These are phyloP conservation scores for Mythimna albipuncta DNA, from an alignment of 2,888 invertebrate species.

Conservation along the genomic window DNA sequence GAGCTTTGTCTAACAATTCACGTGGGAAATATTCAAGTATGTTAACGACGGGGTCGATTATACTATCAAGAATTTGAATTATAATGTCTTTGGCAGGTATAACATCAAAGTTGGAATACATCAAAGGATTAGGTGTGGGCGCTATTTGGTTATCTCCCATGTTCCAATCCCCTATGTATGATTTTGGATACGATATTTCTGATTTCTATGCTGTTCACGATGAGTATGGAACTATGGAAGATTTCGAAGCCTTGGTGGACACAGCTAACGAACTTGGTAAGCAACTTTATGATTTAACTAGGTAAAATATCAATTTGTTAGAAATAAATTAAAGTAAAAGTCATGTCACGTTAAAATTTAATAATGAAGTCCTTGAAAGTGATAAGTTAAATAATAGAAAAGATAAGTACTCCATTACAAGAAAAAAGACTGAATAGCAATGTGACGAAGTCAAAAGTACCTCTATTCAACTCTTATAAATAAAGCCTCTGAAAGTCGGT, in stretches of 20 bases:
- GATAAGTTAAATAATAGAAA: conserved; percentile 15
- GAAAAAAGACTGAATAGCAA: conserved; percentile 28
- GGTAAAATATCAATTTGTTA: no score
- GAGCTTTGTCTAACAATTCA: conserved; percentile 14
- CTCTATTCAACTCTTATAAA: conserved; percentile 32
- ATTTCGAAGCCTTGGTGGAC: conserved; percentile 91
- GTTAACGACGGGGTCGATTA: conserved; percentile 22
- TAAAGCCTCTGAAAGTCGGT: conserved; percentile 10
- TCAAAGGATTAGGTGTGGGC: conserved; percentile 92
- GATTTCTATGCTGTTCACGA: conserved; percentile 93
- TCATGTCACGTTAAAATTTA: not conserved
- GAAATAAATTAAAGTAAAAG: not conserved
- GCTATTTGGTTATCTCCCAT: conserved; percentile 95
- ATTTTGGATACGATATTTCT: conserved; percentile 95
- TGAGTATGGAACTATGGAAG: conserved; percentile 93
- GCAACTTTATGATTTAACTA: conserved; percentile 24
- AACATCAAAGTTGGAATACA: conserved; percentile 91
- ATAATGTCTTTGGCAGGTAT: conserved; percentile 85
- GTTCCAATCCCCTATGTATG: conserved; percentile 93
- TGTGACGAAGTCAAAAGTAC: conserved; percentile 35
- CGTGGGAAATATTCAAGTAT: conserved; percentile 24
- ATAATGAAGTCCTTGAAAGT: not conserved
- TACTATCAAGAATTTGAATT: conserved; percentile 27
- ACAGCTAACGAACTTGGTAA: conserved; percentile 88
- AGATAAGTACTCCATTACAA: conserved; percentile 7